Evolutionary conservation across 2,797 vertebrate species (phyloP), one percentile per base, ranked within the genome.

Genomic region (Caiman crocodilus): DNA sequence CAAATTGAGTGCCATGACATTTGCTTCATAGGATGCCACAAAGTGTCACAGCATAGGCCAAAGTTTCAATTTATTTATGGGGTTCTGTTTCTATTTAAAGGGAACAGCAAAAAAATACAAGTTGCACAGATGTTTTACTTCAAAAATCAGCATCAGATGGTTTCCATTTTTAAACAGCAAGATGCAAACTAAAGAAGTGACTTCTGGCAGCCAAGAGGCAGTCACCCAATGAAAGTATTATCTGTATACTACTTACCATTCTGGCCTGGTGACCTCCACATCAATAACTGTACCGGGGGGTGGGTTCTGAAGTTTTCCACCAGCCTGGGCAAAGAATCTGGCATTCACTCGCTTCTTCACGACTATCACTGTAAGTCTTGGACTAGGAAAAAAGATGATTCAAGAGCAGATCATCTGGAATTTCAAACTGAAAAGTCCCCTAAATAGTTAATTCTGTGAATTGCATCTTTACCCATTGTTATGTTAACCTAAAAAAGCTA

Each of bases 231-330:
- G 28, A 56, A 3, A 13, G 4, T 13, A 61, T 4, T 5, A 18
- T 3, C n/a, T 73, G 6, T 42, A 0, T 6, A 35, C 5, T 4
- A 96, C 98, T 98, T 67, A 99, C 99, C 99, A 99, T 91, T 99
- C 99, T 0, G 99, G 99, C 56, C 99, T 98, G 16, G 99, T 99
- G 58, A 99, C 98, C 50, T 98, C 98, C 0, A 98, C 96, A 35
- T 99, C 99, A 1, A 99, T 97, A 11, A 99, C 92, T 0, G 99
- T 99, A 8, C 99, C 99, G 0, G 99, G 99, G 5, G 99, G 99
- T 7, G 99, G 99, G 95, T 99, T 99, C 42, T 86, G 87, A 57
- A 98, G 94, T 67, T 96, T 97, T 30, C 98, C 98, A 7, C 96
- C 95, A 1, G 95, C 16, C 13, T 96, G 94, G 2, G 98, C 97